phyloP scores from a whole-genome alignment of 2,113 vertebrate genomes.

The Talpa occidentalis region DNA sequence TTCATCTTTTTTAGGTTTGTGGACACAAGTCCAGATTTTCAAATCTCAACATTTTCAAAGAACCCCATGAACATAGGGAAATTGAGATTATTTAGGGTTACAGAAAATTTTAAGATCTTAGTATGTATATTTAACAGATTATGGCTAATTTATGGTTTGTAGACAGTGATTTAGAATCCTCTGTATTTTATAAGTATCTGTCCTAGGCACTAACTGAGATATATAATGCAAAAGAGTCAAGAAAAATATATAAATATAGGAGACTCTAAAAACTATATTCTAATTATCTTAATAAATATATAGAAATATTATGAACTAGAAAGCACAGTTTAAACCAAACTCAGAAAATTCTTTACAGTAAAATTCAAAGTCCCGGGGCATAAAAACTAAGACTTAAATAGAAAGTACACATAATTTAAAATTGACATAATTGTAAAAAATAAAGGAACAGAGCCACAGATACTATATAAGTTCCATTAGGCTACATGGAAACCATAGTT shows the following conservation, averaged over 20 bases:
- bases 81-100: slow-evolving; percentile 42
- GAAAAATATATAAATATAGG: not conserved
- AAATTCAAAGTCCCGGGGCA: not conserved
- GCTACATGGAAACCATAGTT: not conserved
- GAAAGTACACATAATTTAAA: slow-evolving; percentile 16
- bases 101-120: not conserved
- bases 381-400: not conserved
- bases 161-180: not conserved
- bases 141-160: not conserved
- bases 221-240: not conserved
- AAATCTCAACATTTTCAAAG: not conserved
- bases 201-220: not conserved
- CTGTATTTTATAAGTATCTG: not conserved
- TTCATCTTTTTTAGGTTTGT: not conserved
- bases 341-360: slow-evolving; percentile 21
- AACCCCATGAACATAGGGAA: not conserved
- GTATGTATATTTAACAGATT: not conserved
- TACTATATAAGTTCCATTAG: not conserved
- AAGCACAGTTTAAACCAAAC: not conserved
- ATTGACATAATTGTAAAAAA: not conserved
- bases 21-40: not conserved
- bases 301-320: slow-evolving; percentile 1
- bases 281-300: not conserved
- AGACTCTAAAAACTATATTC: not conserved
- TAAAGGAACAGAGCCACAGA: not conserved